These are phyloP conservation scores for Hemichromis elongatus DNA, from an alignment of 2,113 vertebrate genomes.

Conservation along the genomic window DNA sequence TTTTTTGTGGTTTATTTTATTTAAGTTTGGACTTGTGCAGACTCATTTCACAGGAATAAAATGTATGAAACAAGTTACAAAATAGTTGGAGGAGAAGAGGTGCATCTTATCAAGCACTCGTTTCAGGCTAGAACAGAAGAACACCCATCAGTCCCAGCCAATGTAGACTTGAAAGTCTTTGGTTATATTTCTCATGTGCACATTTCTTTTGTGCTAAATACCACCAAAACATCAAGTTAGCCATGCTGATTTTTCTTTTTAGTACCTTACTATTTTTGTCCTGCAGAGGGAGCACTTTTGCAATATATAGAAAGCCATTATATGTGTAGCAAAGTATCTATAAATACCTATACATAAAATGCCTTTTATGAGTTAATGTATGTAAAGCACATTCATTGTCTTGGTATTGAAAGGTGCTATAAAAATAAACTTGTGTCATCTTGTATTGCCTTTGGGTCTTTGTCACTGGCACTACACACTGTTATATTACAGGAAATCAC, in stretches of 20 bases:
- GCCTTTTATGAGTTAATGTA: neutral
- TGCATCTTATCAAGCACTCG: neutral
- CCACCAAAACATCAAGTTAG: neutral
- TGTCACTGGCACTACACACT: neutral
- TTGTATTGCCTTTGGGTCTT: neutral
- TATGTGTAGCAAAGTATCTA: neutral
- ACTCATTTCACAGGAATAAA: neutral
- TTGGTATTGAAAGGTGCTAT: neutral
- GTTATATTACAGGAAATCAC: neutral
- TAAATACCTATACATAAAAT: neutral
- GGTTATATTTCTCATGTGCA: too few species aligned
- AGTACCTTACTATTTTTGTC: neutral
- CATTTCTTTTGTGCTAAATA: neutral
- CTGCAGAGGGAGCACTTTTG: conserved; percentile 16
- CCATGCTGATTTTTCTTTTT: neutral
- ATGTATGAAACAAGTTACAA: neutral
- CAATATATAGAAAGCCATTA: neutral
- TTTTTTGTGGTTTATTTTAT: neutral
- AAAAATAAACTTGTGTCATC: neutral
- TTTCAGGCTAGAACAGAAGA: neutral
- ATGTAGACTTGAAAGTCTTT: neutral
- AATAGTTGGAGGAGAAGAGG: neutral
- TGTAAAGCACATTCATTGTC: neutral
- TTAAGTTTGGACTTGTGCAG: neutral
- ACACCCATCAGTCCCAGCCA: too few species aligned